Conservation (phyloP, 2,888 invertebrate genomes). For the Venustoraphidia nigricollis region DNA sequence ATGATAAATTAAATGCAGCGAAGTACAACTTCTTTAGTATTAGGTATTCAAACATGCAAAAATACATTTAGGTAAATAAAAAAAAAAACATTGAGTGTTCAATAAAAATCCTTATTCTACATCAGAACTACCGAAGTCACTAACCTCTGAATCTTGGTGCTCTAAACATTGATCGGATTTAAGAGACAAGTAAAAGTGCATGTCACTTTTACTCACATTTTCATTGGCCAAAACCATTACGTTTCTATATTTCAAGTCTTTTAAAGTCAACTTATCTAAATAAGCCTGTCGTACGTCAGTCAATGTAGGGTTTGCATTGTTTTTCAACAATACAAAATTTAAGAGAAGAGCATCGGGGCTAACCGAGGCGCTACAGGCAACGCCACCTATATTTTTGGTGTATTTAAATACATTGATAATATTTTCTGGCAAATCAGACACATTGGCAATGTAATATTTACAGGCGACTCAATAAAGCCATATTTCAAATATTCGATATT, state of each 20-base stretch:
- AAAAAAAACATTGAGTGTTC: too few relatives aligned
- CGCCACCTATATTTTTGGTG: too few relatives aligned
- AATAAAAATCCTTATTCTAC: too few relatives aligned
- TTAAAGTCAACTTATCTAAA: constrained; percentile 4
- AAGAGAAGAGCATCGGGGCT: neutral
- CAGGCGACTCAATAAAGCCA: too few relatives aligned
- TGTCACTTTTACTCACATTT: constrained; percentile 2
- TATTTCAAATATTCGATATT: too few relatives aligned
- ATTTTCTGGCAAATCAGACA: too few relatives aligned
- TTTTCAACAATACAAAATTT: constrained; percentile 3
- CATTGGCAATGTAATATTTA: too few relatives aligned
- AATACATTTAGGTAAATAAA: too few relatives aligned
- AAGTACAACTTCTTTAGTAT: too few relatives aligned
- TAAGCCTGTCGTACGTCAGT: neutral
- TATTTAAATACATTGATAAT: too few relatives aligned
- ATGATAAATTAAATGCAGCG: too few relatives aligned
- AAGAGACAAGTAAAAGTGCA: constrained; percentile 3
- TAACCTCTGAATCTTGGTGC: constrained; percentile 3
- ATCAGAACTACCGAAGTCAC: neutral
- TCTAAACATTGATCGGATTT: constrained; percentile 2
- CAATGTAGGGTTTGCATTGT: constrained; percentile 1
- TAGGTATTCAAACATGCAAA: too few relatives aligned
- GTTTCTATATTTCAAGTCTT: constrained; percentile 2
- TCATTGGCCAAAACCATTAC: constrained; percentile 2
- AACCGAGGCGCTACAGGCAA: constrained; percentile 4